Evolutionary conservation across 2,888 invertebrate species (phyloP), one percentile per base, ranked within the genome.

Genomic region (Apamea anceps): DNA sequence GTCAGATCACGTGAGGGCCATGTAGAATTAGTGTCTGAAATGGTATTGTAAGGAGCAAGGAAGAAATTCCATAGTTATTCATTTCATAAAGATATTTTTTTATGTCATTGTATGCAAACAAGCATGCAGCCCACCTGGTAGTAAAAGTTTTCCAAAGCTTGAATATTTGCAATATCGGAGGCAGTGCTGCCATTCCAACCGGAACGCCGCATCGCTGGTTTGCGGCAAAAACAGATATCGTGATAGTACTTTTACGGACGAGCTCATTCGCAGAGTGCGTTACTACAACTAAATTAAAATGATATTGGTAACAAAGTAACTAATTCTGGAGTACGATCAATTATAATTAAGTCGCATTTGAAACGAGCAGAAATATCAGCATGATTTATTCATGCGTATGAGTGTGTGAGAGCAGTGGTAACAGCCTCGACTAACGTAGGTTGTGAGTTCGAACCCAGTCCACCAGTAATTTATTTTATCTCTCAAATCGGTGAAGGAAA

Each of bases 281-380:
- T 70, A 37, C 18, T n/a, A 37, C 78, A 48, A 81, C 80, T 81
- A 48, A 81, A 81, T 81, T 83, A 57, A 83, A 65, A 65, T 65
- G 65, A 25, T 65, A 65, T 65, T 25, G 65, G 37, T 65, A 37
- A 65, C 65, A 65, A 65, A 65, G 65, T 28, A 66, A 32, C 82
- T 66, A 80, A 80, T 80, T 75, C 42, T 66, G 84, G 28, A 42
- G 84, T 28, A 77, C 62, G 28, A 63, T 77, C 77, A 77, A 77
- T 77, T 81, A 70, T 81, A 83, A 81, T 81, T 83, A 83, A 81
- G 68, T 57, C 62, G 78, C 48, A 77, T 70, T 28, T 48, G 68
- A 77, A 37, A 63, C 68, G 78, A 63, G 68, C 63, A 68, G 37
- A 68, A 68, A 81, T 77, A 81, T 57, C 62, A 21, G 21, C 57